Evolutionary conservation across 2,797 vertebrate genomes (phyloP).

Genomic region (Falco cherrug): DNA sequence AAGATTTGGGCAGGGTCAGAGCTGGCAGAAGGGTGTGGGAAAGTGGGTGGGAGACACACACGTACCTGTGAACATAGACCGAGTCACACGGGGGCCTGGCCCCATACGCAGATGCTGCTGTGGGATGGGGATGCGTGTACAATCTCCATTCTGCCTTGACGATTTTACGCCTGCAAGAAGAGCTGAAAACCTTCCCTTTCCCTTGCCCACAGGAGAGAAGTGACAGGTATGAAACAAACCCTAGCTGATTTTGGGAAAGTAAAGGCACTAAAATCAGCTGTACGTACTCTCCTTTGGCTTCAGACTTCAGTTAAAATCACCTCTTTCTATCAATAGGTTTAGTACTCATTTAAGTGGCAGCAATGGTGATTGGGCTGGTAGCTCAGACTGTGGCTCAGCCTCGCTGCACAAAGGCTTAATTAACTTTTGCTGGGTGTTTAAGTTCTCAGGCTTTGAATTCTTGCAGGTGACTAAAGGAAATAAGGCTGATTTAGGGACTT

Average conservation of each 20-base stretch:
- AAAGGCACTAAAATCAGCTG: neutral
- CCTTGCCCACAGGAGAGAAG: neutral
- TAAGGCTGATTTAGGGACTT: conserved; percentile 3
- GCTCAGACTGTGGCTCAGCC: neutral
- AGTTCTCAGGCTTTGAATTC: neutral
- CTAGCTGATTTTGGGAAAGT: neutral
- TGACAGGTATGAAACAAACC: neutral
- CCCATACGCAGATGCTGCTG: neutral
- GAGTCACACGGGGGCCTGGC: neutral
- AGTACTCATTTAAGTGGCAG: neutral
- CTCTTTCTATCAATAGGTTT: neutral
- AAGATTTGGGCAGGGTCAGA: neutral
- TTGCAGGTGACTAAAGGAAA: neutral
- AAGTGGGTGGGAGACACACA: neutral
- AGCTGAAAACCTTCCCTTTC: neutral
- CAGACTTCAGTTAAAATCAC: neutral
- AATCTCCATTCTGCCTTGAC: neutral
- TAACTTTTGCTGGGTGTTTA: neutral
- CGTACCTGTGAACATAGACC: neutral
- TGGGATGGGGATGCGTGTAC: neutral
- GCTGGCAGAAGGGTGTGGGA: neutral
- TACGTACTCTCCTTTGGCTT: neutral
- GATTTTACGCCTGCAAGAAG: neutral
- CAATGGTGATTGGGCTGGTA: neutral
- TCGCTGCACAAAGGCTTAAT: neutral